Conservation (phyloP, 2,113 vertebrate species). For the Saguinus midas region DNA sequence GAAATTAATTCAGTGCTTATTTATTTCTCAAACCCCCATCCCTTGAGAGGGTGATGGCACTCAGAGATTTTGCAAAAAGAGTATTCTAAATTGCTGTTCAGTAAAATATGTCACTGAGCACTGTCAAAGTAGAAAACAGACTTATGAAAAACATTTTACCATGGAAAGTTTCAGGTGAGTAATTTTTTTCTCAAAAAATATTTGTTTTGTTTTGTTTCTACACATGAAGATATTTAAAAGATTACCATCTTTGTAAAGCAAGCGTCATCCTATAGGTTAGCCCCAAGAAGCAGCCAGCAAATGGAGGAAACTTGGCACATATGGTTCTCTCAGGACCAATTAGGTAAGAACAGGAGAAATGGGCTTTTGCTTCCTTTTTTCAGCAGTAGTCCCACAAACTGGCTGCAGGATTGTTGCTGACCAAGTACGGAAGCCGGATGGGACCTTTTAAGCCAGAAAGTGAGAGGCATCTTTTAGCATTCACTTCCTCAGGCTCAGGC, state of each 20-base stretch:
- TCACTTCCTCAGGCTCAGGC: not conserved
- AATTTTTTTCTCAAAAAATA: not conserved
- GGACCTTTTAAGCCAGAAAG: not conserved
- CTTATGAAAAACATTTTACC: not conserved
- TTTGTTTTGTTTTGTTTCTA: not conserved
- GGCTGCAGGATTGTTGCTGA: not conserved
- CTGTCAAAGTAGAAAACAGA: not conserved
- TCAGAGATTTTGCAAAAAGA: not conserved
- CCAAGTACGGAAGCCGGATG: not conserved
- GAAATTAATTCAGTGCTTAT: not conserved
- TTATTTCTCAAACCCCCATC: not conserved
- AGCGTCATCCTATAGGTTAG: not conserved
- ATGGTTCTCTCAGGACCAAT: conserved; percentile 10
- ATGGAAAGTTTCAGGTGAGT: not conserved
- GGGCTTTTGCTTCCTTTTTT: not conserved
- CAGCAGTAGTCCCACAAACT: not conserved
- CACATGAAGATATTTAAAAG: not conserved
- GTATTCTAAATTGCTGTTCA: not conserved
- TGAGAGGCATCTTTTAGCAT: not conserved
- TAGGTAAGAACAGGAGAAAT: not conserved
- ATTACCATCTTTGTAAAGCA: not conserved
- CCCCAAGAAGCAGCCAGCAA: not conserved
- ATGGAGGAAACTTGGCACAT: not conserved
- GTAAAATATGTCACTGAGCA: not conserved
- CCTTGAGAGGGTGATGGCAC: not conserved